Evolutionary conservation across 1,140 invertebrate genomes (phyloP).

Genomic region (Anagrus nilaparvatae): DNA sequence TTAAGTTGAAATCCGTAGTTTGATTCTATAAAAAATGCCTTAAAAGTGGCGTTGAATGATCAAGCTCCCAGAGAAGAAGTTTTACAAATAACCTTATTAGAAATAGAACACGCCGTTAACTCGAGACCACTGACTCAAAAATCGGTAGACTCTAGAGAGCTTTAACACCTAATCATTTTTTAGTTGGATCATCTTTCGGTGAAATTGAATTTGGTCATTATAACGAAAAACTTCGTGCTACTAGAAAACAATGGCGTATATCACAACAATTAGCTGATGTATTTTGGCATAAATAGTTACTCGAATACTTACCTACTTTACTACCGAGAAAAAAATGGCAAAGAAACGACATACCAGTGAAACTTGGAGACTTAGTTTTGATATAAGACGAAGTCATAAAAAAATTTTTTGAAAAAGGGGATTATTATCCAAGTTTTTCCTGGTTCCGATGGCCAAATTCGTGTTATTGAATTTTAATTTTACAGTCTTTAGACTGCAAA

Average conservation of each 20-base stretch:
- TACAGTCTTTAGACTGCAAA: too few relatives aligned
- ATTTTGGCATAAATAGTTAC: neutral
- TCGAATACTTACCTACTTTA: neutral
- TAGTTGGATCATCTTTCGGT: neutral
- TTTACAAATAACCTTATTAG: neutral
- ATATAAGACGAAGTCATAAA: neutral
- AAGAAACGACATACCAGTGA: too few relatives aligned
- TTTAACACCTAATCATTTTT: conserved; percentile 1
- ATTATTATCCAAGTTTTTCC: too few relatives aligned
- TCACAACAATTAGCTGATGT: neutral
- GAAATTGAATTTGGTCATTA: neutral
- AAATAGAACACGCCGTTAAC: neutral
- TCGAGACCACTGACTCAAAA: conserved; percentile 1
- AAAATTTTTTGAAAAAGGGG: neutral
- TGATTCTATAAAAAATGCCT: conserved; percentile 1
- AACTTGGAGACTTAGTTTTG: too few relatives aligned
- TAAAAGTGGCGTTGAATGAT: neutral
- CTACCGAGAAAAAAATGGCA: too few relatives aligned
- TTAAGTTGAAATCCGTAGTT: too few relatives aligned
- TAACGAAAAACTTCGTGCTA: neutral
- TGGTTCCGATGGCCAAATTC: too few relatives aligned
- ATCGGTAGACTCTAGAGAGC: neutral
- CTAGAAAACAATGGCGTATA: neutral
- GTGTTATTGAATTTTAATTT: too few relatives aligned
- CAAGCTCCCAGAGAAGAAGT: neutral